phyloP scores from a whole-genome alignment of 2,113 vertebrate species.

The Grus americana region DNA sequence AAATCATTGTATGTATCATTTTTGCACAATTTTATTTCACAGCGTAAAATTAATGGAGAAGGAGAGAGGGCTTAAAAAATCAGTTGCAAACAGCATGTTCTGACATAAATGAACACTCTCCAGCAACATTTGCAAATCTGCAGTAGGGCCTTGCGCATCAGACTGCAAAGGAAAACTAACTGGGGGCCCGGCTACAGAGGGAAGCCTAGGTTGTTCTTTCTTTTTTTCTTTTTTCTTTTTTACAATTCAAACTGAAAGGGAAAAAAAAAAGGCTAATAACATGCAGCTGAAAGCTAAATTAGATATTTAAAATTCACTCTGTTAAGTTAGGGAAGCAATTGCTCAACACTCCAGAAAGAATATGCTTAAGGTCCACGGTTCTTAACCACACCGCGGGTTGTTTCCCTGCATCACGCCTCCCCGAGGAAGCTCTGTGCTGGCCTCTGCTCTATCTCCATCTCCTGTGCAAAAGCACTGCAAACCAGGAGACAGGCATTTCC shows the following conservation, averaged over 20 bases:
- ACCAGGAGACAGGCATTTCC: neutral
- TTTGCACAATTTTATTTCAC: conserved; percentile 11
- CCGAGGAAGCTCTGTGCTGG: neutral
- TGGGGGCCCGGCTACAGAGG: neutral
- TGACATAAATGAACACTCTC: conserved; percentile 7
- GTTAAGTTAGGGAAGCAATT: neutral
- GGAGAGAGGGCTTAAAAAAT: conserved; percentile 3
- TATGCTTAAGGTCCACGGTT: neutral
- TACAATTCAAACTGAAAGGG: neutral
- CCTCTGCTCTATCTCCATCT: neutral
- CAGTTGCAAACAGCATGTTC: neutral
- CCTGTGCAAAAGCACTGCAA: neutral
- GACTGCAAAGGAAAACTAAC: conserved; percentile 23
- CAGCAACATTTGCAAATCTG: conserved; percentile 10
- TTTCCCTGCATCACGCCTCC: neutral
- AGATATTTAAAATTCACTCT: neutral
- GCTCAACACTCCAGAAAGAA: neutral
- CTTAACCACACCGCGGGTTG: neutral
- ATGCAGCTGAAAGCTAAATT: conserved; percentile 1
- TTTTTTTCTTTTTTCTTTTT: neutral
- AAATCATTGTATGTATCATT: neutral
- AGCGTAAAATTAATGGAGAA: conserved; percentile 14
- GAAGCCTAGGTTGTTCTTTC: neutral
- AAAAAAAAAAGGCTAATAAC: neutral
- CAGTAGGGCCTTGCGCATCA: neutral